Evolutionary conservation across 2,888 invertebrate species (phyloP), one percentile per base, ranked within the genome.

Genomic region (Pachydiplax longipennis): DNA sequence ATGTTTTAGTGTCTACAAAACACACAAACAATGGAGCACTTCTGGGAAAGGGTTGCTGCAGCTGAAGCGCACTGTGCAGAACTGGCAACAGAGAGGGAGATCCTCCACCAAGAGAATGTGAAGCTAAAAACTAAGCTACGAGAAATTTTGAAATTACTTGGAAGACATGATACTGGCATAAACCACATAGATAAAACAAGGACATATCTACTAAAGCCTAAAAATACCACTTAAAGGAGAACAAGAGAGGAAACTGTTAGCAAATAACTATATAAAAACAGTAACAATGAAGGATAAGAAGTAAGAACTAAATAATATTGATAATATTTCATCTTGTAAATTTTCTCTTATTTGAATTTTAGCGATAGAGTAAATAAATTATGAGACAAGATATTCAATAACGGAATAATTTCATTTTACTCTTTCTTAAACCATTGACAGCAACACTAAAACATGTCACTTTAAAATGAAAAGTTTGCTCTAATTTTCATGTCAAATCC

Each of bases 41-140:
- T 87, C 87, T 87, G 87, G 87, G 61, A 58, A 12, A 87, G 87
- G 22, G 87, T 87, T 22, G 87, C 61, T 40, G 61, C n/a, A 37
- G 87, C 87, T 1, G 37, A 87, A 10, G 13, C 61, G 37, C 87
- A 61, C 18, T 61, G 87, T 61, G 87, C 58, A 87, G 65, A 58
- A 37, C 61, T 87, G 18, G 22, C 35, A 61, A 10, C 61, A 61
- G 37, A 87, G 65, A 87, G 61, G 37, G 37, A 87, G 6, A 61
- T 61, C 18, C 87, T 87, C n/a, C 40, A 22, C 2, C 58, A 31
- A 87, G 87, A 87, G 37, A 87, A 87, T 61, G 37, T 35, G 1
- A 87, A 61, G n/a, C 37, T 87, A n/a, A 87, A 61, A 40, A n/a
- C 35, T 22, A 87, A 65, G 15, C 61, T 87, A 6, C 25, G 37